Evolutionary conservation across 2,113 vertebrate genomes (phyloP).

Genomic region (Thomomys bottae): DNA sequence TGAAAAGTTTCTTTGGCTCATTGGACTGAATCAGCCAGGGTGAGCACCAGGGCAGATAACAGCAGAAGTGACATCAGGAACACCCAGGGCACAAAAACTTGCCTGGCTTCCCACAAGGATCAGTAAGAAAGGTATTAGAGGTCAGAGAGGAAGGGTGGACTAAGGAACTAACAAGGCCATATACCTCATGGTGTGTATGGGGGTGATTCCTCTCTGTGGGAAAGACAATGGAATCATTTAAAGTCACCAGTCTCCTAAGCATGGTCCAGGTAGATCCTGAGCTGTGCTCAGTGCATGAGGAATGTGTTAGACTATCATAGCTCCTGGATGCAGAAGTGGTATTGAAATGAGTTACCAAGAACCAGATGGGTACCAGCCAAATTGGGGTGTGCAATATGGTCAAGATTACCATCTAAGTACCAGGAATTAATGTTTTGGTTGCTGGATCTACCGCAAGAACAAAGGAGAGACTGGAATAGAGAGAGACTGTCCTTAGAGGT

Average conservation of each 20-base stretch:
- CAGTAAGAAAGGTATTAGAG: background rate
- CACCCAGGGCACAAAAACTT: background rate
- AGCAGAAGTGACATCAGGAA: background rate
- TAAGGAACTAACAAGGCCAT: too few relatives aligned
- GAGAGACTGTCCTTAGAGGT: background rate
- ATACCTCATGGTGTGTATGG: too few relatives aligned
- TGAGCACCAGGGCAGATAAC: background rate
- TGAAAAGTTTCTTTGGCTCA: background rate
- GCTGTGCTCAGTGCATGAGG: background rate
- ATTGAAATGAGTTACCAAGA: background rate
- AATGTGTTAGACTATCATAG: background rate
- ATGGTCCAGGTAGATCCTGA: background rate
- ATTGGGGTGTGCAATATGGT: background rate
- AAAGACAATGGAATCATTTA: background rate
- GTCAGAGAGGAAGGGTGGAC: background rate
- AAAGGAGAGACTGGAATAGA: background rate
- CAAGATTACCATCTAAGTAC: background rate
- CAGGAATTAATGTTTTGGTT: fast-evolving
- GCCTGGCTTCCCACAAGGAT: background rate
- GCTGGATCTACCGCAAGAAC: background rate
- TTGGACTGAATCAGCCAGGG: background rate
- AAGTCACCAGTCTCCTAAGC: background rate
- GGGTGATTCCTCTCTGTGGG: background rate
- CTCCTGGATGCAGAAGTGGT: background rate
- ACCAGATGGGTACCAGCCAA: background rate